phyloP scores from a whole-genome alignment of 2,797 vertebrate species.

The Myotis planiceps region DNA sequence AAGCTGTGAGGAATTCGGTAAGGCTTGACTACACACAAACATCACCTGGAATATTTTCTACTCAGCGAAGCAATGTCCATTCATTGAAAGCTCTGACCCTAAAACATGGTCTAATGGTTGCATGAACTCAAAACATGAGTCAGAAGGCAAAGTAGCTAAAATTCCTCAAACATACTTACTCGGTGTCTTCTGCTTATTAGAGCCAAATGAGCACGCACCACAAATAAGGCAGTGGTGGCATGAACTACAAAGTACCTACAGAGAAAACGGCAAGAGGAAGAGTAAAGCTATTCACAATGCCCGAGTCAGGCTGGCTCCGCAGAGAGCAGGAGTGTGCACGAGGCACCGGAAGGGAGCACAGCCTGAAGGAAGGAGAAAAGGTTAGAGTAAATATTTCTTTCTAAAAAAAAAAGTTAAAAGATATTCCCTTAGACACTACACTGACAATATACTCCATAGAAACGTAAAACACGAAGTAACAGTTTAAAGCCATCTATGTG shows the following conservation, averaged over 20 bases:
- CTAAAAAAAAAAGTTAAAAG: conserved; percentile 51
- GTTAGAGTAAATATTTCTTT: not conserved
- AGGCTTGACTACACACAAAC: conserved; percentile 16
- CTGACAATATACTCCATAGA: not conserved
- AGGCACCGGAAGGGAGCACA: not conserved
- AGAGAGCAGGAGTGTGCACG: not conserved
- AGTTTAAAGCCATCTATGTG: conserved; percentile 25
- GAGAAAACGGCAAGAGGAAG: not conserved
- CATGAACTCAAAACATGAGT: not conserved
- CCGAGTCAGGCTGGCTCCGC: conserved; percentile 16
- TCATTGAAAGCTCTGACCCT: conserved; percentile 45
- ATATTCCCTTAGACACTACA: not conserved
- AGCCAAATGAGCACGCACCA: not conserved
- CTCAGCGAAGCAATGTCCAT: not conserved
- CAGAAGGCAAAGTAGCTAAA: not conserved
- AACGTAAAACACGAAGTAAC: conserved; percentile 26
- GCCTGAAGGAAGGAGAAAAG: not conserved
- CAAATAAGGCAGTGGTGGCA: not conserved
- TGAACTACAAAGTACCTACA: not conserved
- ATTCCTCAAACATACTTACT: not conserved
- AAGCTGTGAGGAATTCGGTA: conserved; percentile 20
- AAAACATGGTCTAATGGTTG: not conserved
- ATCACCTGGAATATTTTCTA: conserved; percentile 10
- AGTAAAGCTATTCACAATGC: conserved; percentile 8
- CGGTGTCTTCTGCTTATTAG: not conserved